Conservation (phyloP, 1,140 invertebrate species). For the Apis mellifera region DNA sequence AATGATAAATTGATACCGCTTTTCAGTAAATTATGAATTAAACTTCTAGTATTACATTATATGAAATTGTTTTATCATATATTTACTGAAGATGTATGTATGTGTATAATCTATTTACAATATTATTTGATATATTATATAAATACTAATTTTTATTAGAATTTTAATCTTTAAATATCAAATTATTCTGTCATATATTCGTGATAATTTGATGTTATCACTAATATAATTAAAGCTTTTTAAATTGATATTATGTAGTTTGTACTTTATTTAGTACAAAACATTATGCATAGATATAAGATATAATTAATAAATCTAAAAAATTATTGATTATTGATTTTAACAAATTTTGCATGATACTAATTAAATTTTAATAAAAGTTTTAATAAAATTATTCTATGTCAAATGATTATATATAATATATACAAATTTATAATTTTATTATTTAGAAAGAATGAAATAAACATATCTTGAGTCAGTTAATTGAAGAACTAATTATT, state of each 20-base stretch:
- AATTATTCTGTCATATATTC: conserved; percentile 14
- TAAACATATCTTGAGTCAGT: background rate
- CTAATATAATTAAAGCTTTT: conserved; percentile 17
- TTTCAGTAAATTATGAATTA: conserved; percentile 24
- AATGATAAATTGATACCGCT: background rate
- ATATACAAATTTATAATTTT: background rate
- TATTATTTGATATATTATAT: conserved; percentile 35
- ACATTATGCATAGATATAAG: conserved; percentile 4
- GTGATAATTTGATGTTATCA: conserved; percentile 12
- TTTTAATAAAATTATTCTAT: conserved; percentile 17
- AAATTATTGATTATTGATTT: conserved; percentile 2
- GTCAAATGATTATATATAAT: conserved; percentile 13
- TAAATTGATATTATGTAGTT: conserved; percentile 26
- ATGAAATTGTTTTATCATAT: conserved; percentile 24
- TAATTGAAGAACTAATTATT: background rate
- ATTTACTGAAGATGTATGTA: conserved; percentile 39
- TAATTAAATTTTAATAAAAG: background rate
- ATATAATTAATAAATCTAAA: conserved; percentile 20
- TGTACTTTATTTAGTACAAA: conserved; percentile 27
- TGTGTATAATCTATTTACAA: conserved; percentile 39
- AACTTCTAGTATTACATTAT: conserved; percentile 31
- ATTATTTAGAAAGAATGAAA: conserved; percentile 11
- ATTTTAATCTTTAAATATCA: conserved; percentile 30
- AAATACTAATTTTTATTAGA: conserved; percentile 26
- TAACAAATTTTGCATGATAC: conserved; percentile 16